Evolutionary conservation across 2,113 vertebrate genomes (phyloP).

Genomic region (Pimephales promelas): DNA sequence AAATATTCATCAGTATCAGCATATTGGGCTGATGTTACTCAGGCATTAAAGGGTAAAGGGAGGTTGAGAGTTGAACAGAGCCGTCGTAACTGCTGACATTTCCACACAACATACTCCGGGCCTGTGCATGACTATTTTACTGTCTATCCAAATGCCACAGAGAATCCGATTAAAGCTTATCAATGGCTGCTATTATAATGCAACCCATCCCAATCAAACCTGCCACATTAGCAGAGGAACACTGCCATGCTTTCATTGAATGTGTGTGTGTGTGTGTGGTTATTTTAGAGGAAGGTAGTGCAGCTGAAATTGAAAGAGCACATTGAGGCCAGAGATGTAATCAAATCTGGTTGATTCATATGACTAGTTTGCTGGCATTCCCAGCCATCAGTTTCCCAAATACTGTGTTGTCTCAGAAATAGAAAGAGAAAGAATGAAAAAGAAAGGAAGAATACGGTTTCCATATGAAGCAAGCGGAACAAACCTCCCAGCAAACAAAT

Average conservation of each 20-base stretch:
- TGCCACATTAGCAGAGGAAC: slow-evolving; percentile 24
- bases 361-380: slow-evolving; percentile 30
- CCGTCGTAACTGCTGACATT: slow-evolving; percentile 20
- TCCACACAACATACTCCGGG: neutral
- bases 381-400: slow-evolving; percentile 5
- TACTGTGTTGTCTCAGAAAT: neutral
- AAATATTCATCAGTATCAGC: no score
- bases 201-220: slow-evolving; percentile 30
- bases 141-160: slow-evolving; percentile 36
- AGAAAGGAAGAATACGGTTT: neutral
- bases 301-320: slow-evolving; percentile 39
- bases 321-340: slow-evolving; percentile 43
- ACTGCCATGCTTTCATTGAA: slow-evolving; percentile 4
- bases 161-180: slow-evolving; percentile 38
- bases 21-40: neutral
- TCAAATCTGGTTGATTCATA: slow-evolving; percentile 36
- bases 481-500: no score
- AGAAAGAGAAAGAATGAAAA: neutral
- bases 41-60: neutral
- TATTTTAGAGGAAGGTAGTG: slow-evolving; percentile 36
- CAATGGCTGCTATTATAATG: slow-evolving; percentile 37
- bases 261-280: neutral
- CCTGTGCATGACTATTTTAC: slow-evolving; percentile 4
- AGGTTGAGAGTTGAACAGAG: slow-evolving; percentile 3
- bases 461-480: neutral